These are phyloP conservation scores for Dasysyrphus tricinctus DNA, from an alignment of 2,888 invertebrate genomes.

Conservation along the genomic window DNA sequence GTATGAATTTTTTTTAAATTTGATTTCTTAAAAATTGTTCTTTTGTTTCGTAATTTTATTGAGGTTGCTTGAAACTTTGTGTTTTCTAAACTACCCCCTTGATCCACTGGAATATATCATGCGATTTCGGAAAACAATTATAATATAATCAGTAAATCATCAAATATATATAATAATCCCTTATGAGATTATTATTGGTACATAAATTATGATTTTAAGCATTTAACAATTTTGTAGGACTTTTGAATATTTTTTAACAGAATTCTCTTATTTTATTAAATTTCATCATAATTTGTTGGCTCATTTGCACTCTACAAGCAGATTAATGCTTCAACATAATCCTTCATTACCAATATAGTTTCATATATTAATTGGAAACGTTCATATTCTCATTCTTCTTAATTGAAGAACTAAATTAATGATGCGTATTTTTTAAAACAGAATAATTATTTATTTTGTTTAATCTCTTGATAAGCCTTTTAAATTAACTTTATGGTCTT, in stretches of 20 bases:
- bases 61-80: background rate
- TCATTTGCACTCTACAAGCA: background rate
- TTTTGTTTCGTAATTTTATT: background rate
- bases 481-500: background rate
- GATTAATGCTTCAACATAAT: background rate
- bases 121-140: too few species aligned
- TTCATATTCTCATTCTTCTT: background rate
- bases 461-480: background rate
- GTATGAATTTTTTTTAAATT: background rate
- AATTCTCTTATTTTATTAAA: background rate
- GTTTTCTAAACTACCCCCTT: background rate
- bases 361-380: background rate
- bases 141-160: too few species aligned
- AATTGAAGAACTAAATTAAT: background rate
- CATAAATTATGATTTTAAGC: background rate
- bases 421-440: background rate
- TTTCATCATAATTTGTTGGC: background rate
- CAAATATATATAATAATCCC: background rate
- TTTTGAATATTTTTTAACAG: too few species aligned
- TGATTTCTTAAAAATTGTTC: background rate
- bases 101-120: too few species aligned
- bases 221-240: background rate
- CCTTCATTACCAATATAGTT: background rate
- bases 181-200: background rate
- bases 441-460: background rate